These are phyloP conservation scores for Labeo calbasu DNA, from an alignment of 2,797 vertebrate species.

Conservation along the genomic window DNA sequence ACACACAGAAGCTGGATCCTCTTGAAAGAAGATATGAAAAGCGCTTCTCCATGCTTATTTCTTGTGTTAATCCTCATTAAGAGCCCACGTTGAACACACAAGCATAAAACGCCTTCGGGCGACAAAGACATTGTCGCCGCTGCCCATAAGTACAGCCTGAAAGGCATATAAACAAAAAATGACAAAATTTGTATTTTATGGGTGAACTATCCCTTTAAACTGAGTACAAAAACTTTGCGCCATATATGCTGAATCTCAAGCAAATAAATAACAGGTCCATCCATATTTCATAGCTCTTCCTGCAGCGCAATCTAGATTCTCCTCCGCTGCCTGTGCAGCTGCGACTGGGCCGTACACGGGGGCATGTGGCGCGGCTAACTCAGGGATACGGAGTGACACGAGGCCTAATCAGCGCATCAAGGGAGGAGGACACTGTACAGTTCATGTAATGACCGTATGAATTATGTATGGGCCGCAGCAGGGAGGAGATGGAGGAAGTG, in stretches of 20 bases:
- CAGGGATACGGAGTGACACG: slow-evolving; percentile 32
- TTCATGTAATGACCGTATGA: slow-evolving; percentile 68
- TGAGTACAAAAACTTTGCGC: not conserved
- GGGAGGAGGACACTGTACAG: slow-evolving; percentile 52
- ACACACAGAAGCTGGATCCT: slow-evolving; percentile 38
- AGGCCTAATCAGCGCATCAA: slow-evolving; percentile 56
- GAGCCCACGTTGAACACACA: slow-evolving; percentile 46
- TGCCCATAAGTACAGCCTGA: not conserved
- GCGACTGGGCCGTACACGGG: not conserved
- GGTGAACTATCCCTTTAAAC: not conserved
- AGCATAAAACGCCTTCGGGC: slow-evolving; percentile 46
- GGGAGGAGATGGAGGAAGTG: slow-evolving; percentile 56
- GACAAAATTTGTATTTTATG: not conserved
- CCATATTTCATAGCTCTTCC: slow-evolving; percentile 24
- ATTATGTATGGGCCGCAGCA: slow-evolving; percentile 72
- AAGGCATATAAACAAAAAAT: not conserved
- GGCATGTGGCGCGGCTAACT: not conserved
- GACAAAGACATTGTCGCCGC: slow-evolving; percentile 7
- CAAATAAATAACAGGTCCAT: slow-evolving; percentile 25
- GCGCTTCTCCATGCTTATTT: slow-evolving; percentile 47
- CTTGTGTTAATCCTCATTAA: slow-evolving; percentile 61
- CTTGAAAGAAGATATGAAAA: slow-evolving; percentile 55
- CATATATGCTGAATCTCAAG: not conserved
- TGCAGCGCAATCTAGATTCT: slow-evolving; percentile 2
- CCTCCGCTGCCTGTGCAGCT: not conserved